A percentile compares a stretch with the other conserved stretches of the same genome.
Conservation (phyloP, 2,888 invertebrate species). For the Erebia aethiops region DNA sequence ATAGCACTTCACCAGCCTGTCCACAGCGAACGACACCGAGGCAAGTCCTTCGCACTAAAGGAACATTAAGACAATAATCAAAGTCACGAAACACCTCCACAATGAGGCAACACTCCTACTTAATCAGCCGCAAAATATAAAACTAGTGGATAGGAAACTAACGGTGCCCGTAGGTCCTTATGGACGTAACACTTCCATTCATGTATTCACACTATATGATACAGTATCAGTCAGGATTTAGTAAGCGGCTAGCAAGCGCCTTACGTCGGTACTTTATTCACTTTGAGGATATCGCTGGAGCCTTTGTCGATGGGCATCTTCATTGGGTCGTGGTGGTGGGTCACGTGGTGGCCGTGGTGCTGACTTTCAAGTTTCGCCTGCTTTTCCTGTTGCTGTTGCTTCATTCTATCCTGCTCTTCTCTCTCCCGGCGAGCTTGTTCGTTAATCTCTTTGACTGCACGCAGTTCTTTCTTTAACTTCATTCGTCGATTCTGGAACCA, state of each 20-base stretch:
- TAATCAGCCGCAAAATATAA: slow-evolving; percentile 76
- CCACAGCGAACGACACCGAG: slow-evolving; percentile 75
- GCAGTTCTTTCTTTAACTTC: slow-evolving; percentile 97
- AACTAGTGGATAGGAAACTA: slow-evolving; percentile 81
- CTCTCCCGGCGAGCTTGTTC: slow-evolving; percentile 95
- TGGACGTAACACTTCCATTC: slow-evolving; percentile 78
- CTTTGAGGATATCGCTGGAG: slow-evolving; percentile 89
- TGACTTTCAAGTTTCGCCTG: slow-evolving; percentile 90
- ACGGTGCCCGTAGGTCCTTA: slow-evolving; percentile 67
- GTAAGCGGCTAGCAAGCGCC: slow-evolving; percentile 65
- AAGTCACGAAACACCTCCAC: slow-evolving; percentile 68
- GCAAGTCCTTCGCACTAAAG: slow-evolving; percentile 79
- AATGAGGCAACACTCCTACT: slow-evolving; percentile 61
- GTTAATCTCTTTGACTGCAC: slow-evolving; percentile 97
- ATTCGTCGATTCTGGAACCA: slow-evolving; percentile 98
- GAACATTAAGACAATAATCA: slow-evolving; percentile 73
- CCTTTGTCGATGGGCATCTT: slow-evolving; percentile 89
- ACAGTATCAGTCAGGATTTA: slow-evolving; percentile 80
- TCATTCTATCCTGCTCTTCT: slow-evolving; percentile 95
- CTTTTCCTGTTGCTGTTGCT: slow-evolving; percentile 94
- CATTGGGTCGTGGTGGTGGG: slow-evolving; percentile 89
- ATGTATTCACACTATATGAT: slow-evolving; percentile 80
- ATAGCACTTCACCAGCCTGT: slow-evolving; percentile 82
- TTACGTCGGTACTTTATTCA: slow-evolving; percentile 91
- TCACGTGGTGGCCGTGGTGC: slow-evolving; percentile 87